Conservation (phyloP, 2,113 vertebrate genomes). For the Ageneiosus marmoratus region DNA sequence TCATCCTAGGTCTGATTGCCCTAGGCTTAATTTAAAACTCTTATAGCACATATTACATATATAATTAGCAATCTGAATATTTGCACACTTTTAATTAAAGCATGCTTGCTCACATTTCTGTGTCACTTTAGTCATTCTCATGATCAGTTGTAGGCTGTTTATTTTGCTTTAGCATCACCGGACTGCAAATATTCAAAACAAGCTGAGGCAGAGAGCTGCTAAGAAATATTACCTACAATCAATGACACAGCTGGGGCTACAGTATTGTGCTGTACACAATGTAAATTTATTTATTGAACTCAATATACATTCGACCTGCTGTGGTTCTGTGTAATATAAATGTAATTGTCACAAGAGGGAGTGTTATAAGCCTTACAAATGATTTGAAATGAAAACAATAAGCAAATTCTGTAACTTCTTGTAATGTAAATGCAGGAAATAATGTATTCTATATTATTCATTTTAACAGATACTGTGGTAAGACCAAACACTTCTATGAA, state of each 20-base stretch:
- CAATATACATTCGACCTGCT: conserved; percentile 23
- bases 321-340: neutral
- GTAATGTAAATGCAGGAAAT: neutral
- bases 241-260: conserved; percentile 50
- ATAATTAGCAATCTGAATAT: conserved; percentile 44
- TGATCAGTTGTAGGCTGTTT: conserved; percentile 63
- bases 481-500: neutral
- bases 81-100: conserved; percentile 47
- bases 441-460: neutral
- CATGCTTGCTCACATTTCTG: conserved; percentile 48
- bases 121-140: conserved; percentile 52
- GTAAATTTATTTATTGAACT: conserved; percentile 36
- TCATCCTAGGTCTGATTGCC: conserved; percentile 22
- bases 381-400: neutral
- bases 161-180: conserved; percentile 51
- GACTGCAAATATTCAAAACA: conserved; percentile 54
- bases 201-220: conserved; percentile 7
- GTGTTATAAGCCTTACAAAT: neutral
- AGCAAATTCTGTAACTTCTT: neutral
- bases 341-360: conserved; percentile 6
- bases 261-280: conserved; percentile 6
- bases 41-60: conserved; percentile 39
- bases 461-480: neutral
- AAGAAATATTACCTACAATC: conserved; percentile 48
- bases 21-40: conserved; percentile 41